Percentiles rank a stretch among this genome's conserved stretches.
These are phyloP conservation scores for Platyrinchus mystaceus DNA, from an alignment of 2,797 vertebrate genomes.

Conservation along the genomic window DNA sequence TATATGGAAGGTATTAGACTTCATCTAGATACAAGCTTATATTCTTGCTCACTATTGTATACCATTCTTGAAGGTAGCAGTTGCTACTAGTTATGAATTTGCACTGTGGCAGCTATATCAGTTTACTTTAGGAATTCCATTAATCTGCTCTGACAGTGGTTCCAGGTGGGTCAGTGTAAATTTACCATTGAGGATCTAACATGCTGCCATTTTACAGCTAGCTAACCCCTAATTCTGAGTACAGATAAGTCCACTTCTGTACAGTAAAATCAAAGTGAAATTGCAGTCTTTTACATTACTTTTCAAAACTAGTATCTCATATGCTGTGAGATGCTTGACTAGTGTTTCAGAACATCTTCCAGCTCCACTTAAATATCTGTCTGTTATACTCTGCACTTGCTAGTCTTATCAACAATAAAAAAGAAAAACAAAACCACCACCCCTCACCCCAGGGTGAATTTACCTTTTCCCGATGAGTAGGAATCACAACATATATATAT, in stretches of 20 bases:
- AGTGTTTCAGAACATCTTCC: not conserved
- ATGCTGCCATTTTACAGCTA: not conserved
- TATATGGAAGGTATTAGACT: not conserved
- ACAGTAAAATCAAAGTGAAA: not conserved
- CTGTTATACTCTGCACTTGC: not conserved
- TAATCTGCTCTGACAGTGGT: not conserved
- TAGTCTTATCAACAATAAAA: not conserved
- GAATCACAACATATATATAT: not conserved
- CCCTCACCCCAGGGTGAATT: not conserved
- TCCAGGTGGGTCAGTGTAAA: not conserved
- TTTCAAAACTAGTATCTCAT: not conserved
- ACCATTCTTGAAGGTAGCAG: not conserved
- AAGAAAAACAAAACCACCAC: not conserved
- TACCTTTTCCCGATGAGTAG: not conserved
- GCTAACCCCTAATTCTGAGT: not conserved
- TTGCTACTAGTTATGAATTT: not conserved
- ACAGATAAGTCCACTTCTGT: not conserved
- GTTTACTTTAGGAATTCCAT: not conserved
- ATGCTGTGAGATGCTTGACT: not conserved
- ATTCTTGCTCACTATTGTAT: not conserved
- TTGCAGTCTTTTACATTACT: not conserved
- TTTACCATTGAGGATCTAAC: not conserved
- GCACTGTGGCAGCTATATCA: fast-evolving
- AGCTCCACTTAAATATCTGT: not conserved
- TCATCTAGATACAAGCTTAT: not conserved